phyloP scores from a whole-genome alignment of 1,140 invertebrate species.

The Meloidogyne chitwoodi region DNA sequence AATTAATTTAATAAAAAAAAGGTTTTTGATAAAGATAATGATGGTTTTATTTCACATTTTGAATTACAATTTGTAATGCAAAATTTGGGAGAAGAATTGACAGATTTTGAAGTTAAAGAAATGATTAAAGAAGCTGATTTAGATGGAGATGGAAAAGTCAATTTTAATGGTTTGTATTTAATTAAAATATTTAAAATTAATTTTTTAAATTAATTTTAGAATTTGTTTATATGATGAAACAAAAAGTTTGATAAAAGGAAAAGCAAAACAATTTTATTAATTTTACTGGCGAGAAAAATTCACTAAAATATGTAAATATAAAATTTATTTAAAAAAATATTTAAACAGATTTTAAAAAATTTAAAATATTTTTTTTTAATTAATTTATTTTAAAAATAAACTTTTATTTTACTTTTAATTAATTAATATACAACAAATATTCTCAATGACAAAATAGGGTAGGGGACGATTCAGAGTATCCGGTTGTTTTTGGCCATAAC shows the following conservation, averaged over 20 bases:
- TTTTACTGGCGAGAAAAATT: background rate
- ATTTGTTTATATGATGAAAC: slow-evolving; percentile 32
- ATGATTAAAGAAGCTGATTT: slow-evolving; percentile 93
- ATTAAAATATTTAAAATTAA: background rate
- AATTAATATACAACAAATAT: no score
- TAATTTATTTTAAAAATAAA: no score
- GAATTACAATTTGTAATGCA: slow-evolving; percentile 86
- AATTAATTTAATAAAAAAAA: slow-evolving; percentile 24
- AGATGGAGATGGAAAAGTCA: slow-evolving; percentile 94
- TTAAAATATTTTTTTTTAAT: no score
- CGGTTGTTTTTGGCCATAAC: no score
- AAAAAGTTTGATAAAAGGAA: slow-evolving; percentile 10
- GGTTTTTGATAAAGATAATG: slow-evolving; percentile 81
- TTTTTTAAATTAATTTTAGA: slow-evolving; percentile 18
- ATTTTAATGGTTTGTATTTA: slow-evolving; percentile 72
- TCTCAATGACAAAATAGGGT: no score
- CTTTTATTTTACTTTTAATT: no score
- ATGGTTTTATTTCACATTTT: slow-evolving; percentile 79
- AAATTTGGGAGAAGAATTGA: slow-evolving; percentile 89
- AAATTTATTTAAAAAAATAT: no score
- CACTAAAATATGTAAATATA: background rate
- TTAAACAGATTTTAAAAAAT: no score
- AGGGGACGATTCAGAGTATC: no score
- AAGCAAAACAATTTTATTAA: background rate
- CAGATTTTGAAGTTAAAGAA: slow-evolving; percentile 94